Base-by-base conservation (phyloP, 2,797 vertebrate species). In the Sciurus vulgaris region DNA sequence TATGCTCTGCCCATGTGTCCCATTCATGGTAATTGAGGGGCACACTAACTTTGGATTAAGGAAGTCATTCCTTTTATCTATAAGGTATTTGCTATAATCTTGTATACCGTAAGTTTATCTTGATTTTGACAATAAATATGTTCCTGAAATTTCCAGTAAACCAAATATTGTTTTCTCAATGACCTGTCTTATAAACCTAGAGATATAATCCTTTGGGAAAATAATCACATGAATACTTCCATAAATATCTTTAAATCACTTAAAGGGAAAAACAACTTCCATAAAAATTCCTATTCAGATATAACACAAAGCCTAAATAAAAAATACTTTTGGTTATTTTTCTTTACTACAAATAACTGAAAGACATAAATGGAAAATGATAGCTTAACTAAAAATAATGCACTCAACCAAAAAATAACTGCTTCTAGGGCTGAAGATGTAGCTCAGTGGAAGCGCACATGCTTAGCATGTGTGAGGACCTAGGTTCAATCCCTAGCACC, bases 241-340 rank as follows among this genome's bases (percentile, higher is more conserved):
- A 92, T 54, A 79, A 61, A 70, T 74, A 73, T 56, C 65, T 92
- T 86, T 49, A 89, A 88, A 85, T 82, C 81, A 72, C 47, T 51
- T 76, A 78, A 89, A 95, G 77, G 22, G 14, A 95, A 95, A 96
- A 96, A 72, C 33, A 0, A 51, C 88, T 93, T 91, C 44, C 76
- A 91, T 91, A 74, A 94, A 95, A 91, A 77, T 73, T 73, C 4
- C 1, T 78, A 87, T 85, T 91, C 79, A 86, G 28, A 63, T 69
- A 79, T 81, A 97, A 85, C 44, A 79, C 41, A 89, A 92, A 91
- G 22, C 17, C 70, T 35, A 88, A 87, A 77, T 18, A 12, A 91
- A 89, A 95, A 83, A 22, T 76, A 41, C 7, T 49, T 91, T 79
- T 8, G 9, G 10, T 47, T 94, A 70, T 95, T 86, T 94, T 94